These are phyloP conservation scores for Acronicta alni DNA, from an alignment of 2,888 invertebrate species.

Conservation along the genomic window DNA sequence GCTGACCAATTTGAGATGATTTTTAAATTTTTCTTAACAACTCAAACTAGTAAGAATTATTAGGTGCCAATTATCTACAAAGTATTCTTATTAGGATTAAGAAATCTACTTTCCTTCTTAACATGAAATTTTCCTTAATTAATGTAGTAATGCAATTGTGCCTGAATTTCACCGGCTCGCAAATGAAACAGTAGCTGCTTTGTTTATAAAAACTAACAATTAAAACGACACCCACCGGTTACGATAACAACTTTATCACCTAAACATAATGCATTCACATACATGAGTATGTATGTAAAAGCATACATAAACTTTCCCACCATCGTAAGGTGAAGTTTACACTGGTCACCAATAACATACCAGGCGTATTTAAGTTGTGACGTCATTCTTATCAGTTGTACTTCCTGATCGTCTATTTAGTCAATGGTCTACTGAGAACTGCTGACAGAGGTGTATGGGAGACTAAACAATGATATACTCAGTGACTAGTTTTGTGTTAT, in stretches of 20 bases:
- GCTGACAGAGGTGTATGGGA: slow-evolving; percentile 25
- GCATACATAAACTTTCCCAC: slow-evolving; percentile 32
- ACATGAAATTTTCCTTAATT: too few relatives aligned
- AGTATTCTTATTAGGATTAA: too few relatives aligned
- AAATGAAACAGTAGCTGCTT: too few relatives aligned
- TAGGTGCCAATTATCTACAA: too few relatives aligned
- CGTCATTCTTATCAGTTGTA: slow-evolving; percentile 18
- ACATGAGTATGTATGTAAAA: not conserved
- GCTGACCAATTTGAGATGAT: too few relatives aligned
- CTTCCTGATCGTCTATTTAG: slow-evolving; percentile 21
- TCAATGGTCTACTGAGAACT: slow-evolving; percentile 34
- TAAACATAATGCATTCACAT: not conserved
- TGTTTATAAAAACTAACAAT: slow-evolving; percentile 12
- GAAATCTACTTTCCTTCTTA: not conserved
- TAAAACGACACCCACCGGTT: not conserved
- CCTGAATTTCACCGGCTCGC: too few relatives aligned
- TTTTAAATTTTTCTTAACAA: too few relatives aligned
- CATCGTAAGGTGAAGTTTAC: slow-evolving; percentile 1
- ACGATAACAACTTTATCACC: slow-evolving; percentile 6
- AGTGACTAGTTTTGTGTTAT: slow-evolving; percentile 1
- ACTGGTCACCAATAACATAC: slow-evolving; percentile 8
- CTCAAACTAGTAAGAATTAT: too few relatives aligned
- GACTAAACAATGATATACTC: slow-evolving; percentile 64
- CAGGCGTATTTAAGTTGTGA: slow-evolving; percentile 9
- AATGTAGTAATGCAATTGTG: too few relatives aligned